A percentile compares a stretch with the other conserved stretches of the same genome.
phyloP scores from a whole-genome alignment of 1,140 invertebrate genomes.

The Zaprionus ghesquierei region DNA sequence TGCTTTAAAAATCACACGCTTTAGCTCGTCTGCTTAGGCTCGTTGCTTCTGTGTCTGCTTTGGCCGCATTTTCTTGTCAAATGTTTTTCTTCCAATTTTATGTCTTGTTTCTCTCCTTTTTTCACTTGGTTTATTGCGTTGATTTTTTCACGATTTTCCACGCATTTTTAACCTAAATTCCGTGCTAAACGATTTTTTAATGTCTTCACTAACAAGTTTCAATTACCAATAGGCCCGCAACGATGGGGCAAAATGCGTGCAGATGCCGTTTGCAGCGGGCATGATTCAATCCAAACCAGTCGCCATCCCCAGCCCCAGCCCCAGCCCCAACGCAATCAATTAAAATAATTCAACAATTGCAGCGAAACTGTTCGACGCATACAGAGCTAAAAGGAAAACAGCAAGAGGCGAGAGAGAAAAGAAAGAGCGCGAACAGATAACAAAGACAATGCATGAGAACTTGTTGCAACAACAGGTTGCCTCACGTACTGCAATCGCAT shows the following conservation, averaged over 20 bases:
- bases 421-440: slow-evolving; percentile 24
- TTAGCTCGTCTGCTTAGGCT: slow-evolving; percentile 56
- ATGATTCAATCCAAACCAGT: slow-evolving; percentile 60
- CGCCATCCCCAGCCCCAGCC: slow-evolving; percentile 26
- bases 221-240: slow-evolving; percentile 70
- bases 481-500: slow-evolving; percentile 67
- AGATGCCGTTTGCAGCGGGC: slow-evolving; percentile 33
- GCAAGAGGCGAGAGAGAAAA: slow-evolving; percentile 30
- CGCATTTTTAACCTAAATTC: slow-evolving; percentile 80
- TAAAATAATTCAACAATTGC: slow-evolving; percentile 79
- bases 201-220: slow-evolving; percentile 81
- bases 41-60: slow-evolving; percentile 13
- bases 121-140: slow-evolving; percentile 30
- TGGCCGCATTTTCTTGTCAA: slow-evolving; percentile 18
- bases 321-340: slow-evolving; percentile 56
- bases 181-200: slow-evolving; percentile 80
- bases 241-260: slow-evolving; percentile 39
- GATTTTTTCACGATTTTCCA: slow-evolving; percentile 73
- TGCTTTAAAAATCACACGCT: slow-evolving; percentile 68
- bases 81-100: slow-evolving; percentile 9
- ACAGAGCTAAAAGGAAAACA: slow-evolving; percentile 20
- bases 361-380: slow-evolving; percentile 28
- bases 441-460: slow-evolving; percentile 56
- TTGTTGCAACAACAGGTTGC: slow-evolving; percentile 29
- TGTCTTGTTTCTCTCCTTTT: slow-evolving; percentile 14